phyloP scores from a whole-genome alignment of 2,113 vertebrate genomes.

The Tringa solitaria region DNA sequence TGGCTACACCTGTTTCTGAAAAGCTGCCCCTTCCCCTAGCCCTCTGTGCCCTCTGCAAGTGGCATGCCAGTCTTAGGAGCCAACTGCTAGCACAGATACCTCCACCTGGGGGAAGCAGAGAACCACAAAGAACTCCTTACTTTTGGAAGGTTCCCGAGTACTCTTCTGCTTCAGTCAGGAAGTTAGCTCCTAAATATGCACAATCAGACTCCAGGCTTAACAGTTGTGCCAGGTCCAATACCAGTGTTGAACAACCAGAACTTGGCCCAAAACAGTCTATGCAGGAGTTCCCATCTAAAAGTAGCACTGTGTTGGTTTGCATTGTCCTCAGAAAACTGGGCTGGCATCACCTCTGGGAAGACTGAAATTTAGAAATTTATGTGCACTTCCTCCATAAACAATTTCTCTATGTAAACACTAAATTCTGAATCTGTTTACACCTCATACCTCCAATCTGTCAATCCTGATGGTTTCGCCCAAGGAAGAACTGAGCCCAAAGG shows the following conservation, averaged over 20 bases:
- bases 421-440: not conserved
- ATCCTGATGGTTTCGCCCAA: not conserved
- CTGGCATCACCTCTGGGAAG: not conserved
- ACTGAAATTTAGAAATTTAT: not conserved
- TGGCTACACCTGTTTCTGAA: not conserved
- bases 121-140: not conserved
- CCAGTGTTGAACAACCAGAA: not conserved
- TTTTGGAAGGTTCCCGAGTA: not conserved
- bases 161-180: not conserved
- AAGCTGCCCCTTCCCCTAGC: not conserved
- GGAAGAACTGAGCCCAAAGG: not conserved
- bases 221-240: not conserved
- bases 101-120: slow-evolving; percentile 58
- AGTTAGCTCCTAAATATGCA: not conserved
- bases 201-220: not conserved
- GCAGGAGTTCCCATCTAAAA: not conserved
- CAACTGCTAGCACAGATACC: not conserved
- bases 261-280: not conserved
- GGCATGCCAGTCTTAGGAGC: not conserved
- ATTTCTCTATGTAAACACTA: not conserved
- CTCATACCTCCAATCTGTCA: not conserved
- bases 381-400: not conserved
- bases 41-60: not conserved
- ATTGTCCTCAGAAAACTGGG: not conserved
- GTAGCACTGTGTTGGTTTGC: not conserved